Evolutionary conservation across 2,797 vertebrate species (phyloP), one percentile per base, ranked within the genome.

Genomic region (Danio kyathit): DNA sequence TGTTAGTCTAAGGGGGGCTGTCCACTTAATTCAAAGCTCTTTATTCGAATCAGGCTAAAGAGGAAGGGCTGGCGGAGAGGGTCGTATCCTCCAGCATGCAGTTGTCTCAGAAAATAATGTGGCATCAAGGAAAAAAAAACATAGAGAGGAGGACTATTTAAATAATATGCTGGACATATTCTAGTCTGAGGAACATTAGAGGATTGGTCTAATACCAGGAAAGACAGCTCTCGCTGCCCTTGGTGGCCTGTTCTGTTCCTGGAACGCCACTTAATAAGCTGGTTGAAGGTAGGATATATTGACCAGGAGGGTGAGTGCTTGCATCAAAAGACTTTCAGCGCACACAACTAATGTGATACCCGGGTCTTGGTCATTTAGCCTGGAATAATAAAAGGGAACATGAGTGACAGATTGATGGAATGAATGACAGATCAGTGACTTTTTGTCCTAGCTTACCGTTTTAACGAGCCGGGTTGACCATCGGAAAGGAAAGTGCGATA

Each of bases 11-110:
- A 93, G 87, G 91, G 82, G 88, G 89, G 90, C 93, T 92, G 94
- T 94, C 93, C 93, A 93, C 92, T 93, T 93, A 94, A 93, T 93
- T 94, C 92, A 93, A 93, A 94, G 93, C 92, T 93, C 88, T 93
- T 94, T 94, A 94, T 94, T 94, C 91, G 94, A 93, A 94, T 94
- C 93, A 93, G 92, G 91, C 90, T 83, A 86, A 89, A 88, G 88
- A 93, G 89, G 89, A 91, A 91, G 88, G 89, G 91, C 86, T 87
- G 81, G 88, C 87, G 88, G 82, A 92, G 90, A 92, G 91, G 92
- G 90, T 91, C 92, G 93, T 93, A 92, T 93, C 92, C 91, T 92
- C 90, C 84, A 90, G 90, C 91, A 91, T 89, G 89, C 91, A 92
- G 91, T 92, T 92, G 90, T 92, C 92, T 93, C 93, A 90, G 92